phyloP scores from a whole-genome alignment of 2,113 vertebrate genomes.

The mouse (Mus musculus) region GRCm39 chr3:25763001-25763500 shows the following conservation, averaged over 20 bases:
- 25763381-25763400: constrained; percentile 75
- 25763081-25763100: constrained; percentile 60
- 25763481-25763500: constrained; percentile 62
- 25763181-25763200: constrained; percentile 73
- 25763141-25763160: constrained; percentile 67
- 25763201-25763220: constrained; percentile 76
- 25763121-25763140: constrained; percentile 75
- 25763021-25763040: neutral
- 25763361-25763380: constrained; percentile 78
- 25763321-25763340: constrained; percentile 75
- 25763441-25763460: constrained; percentile 53
- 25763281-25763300: constrained; percentile 85
- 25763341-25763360: constrained; percentile 75
- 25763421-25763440: constrained; percentile 74
- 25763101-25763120: constrained; percentile 68
- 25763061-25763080: constrained; percentile 55
- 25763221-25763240: constrained; percentile 76
- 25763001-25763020: constrained; percentile 54
- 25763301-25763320: constrained; percentile 80
- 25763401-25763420: constrained; percentile 80
- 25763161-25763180: constrained; percentile 73
- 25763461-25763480: constrained; percentile 45
- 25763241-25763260: constrained; percentile 64
- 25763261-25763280: constrained; percentile 81
- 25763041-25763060: constrained; percentile 56